Conservation (phyloP, 1,140 invertebrate genomes). For the Nephotettix cincticeps region DNA sequence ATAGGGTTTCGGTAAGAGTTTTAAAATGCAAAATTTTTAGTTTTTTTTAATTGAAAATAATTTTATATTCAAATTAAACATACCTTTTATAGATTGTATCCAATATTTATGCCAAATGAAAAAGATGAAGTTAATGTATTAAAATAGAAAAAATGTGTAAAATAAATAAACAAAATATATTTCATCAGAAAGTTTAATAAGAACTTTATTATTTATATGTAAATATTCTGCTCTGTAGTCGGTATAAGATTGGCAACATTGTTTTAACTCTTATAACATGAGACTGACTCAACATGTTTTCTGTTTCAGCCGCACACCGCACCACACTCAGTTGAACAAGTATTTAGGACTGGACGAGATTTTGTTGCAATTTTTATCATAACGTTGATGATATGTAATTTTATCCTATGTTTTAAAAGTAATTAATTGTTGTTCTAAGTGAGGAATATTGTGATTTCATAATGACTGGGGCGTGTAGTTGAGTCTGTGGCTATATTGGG, state of each 20-base stretch:
- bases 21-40: no score
- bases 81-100: no score
- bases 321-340: not conserved
- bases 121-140: no score
- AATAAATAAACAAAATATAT: no score
- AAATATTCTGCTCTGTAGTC: not conserved
- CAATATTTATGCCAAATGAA: no score
- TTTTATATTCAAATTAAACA: no score
- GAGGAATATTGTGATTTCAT: slow-evolving; percentile 17
- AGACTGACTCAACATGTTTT: not conserved
- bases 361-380: slow-evolving; percentile 11
- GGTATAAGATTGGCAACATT: not conserved
- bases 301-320: not conserved
- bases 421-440: slow-evolving; percentile 9
- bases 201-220: not conserved
- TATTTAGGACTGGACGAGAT: slow-evolving; percentile 6
- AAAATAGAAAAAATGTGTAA: no score
- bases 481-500: not conserved
- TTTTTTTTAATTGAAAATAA: no score
- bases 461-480: not conserved
- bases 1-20: no score
- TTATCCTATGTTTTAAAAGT: slow-evolving; percentile 18
- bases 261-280: not conserved
- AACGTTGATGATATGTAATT: slow-evolving; percentile 6
- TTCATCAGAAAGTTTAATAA: no score